These are phyloP conservation scores for Gisinianus flammeolus DNA, from an alignment of 2,888 invertebrate species.

Conservation along the genomic window DNA sequence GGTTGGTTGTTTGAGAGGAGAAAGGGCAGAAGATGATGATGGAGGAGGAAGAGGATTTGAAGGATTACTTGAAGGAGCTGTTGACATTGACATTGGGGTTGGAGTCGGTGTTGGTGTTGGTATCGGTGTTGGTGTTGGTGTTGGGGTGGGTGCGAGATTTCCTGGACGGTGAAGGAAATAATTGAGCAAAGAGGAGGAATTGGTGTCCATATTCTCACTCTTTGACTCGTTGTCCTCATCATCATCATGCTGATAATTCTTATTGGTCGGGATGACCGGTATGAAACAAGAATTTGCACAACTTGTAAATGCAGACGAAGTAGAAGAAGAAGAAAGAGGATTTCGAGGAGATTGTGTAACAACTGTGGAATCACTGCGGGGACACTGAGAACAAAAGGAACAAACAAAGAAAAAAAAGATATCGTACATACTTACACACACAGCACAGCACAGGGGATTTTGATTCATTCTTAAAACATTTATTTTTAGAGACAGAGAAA, in stretches of 20 bases:
- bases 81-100: no score
- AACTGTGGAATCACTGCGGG: slow-evolving; percentile 1
- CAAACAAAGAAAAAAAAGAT: background rate
- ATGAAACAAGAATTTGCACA: background rate
- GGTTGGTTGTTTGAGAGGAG: no score
- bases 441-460: background rate
- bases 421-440: background rate
- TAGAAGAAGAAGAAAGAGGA: background rate
- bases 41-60: slow-evolving; percentile 26
- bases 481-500: background rate
- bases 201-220: background rate
- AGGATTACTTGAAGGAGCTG: no score
- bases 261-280: background rate
- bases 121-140: background rate
- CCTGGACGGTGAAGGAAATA: slow-evolving; percentile 15
- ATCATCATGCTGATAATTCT: background rate
- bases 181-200: slow-evolving; percentile 18
- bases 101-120: slow-evolving; percentile 4
- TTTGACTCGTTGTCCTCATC: background rate
- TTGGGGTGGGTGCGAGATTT: slow-evolving; percentile 14
- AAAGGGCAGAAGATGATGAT: slow-evolving; percentile 30
- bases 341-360: background rate
- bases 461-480: background rate
- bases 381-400: slow-evolving; percentile 12
- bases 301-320: background rate